Percentiles rank a stretch among this genome's conserved stretches.
Conservation (phyloP, 2,113 vertebrate species). For the Paralichthys olivaceus region DNA sequence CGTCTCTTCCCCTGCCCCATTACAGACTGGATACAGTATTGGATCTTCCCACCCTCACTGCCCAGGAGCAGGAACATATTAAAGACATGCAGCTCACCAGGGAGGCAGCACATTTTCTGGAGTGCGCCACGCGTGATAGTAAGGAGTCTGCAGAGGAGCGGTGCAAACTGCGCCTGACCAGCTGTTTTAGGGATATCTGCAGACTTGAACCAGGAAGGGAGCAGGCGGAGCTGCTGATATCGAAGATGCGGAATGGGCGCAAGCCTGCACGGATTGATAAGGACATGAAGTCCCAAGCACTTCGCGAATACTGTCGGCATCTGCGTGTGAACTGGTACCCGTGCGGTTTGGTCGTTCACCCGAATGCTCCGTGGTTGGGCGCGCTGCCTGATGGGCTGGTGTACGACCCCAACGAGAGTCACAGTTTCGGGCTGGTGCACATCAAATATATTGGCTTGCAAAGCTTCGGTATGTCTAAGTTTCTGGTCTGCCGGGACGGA, state of each 20-base stretch:
- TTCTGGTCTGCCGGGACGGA: constrained; percentile 13
- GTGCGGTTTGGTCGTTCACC: constrained; percentile 59
- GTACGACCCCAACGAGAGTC: constrained; percentile 42
- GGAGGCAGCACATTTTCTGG: constrained; percentile 39
- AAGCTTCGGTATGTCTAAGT: constrained; percentile 22
- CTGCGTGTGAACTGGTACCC: constrained; percentile 59
- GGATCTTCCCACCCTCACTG: neutral
- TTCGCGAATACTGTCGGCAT: constrained; percentile 51
- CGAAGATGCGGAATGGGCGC: constrained; percentile 27
- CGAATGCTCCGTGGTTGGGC: constrained; percentile 49
- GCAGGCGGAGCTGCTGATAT: constrained; percentile 9
- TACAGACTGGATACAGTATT: neutral
- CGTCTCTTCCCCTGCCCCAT: constrained; percentile 23
- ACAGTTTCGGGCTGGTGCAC: constrained; percentile 48
- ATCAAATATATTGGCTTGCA: neutral
- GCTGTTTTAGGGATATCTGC: constrained; percentile 51
- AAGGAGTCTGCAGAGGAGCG: neutral
- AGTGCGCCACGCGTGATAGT: constrained; percentile 29
- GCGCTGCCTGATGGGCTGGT: constrained; percentile 56
- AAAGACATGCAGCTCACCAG: constrained; percentile 33
- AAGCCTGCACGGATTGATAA: constrained; percentile 2
- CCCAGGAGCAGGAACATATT: constrained; percentile 9
- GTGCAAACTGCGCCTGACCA: constrained; percentile 34
- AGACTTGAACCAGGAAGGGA: constrained; percentile 29
- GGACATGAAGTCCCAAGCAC: constrained; percentile 31